Evolutionary conservation across 2,113 vertebrate genomes (phyloP).

Genomic region (Hassar affinis): DNA sequence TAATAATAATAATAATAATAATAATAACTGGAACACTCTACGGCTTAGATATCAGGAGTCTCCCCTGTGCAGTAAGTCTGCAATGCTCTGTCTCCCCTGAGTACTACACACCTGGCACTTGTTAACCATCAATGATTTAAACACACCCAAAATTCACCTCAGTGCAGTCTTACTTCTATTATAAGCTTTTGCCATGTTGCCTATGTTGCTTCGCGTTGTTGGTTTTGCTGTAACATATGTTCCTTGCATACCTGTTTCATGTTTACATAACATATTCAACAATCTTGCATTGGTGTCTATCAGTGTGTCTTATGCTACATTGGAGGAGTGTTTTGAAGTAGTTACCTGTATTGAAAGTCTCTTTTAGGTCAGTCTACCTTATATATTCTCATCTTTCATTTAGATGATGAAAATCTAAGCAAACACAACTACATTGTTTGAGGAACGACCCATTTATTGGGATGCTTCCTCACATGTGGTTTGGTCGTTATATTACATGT

Average conservation of each 20-base stretch:
- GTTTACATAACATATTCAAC: neutral
- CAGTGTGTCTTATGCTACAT: neutral
- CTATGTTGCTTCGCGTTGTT: neutral
- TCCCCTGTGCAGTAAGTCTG: neutral
- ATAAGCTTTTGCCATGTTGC: neutral
- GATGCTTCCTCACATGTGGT: conserved; percentile 69
- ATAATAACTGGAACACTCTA: conserved; percentile 27
- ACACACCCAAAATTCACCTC: neutral
- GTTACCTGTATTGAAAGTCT: neutral
- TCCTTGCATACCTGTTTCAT: neutral
- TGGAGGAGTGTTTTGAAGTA: conserved; percentile 15
- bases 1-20: neutral
- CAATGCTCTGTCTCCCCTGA: neutral
- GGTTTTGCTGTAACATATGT: neutral
- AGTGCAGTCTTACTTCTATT: neutral
- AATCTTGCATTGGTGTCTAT: neutral
- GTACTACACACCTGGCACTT: conserved; percentile 13
- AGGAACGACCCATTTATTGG: conserved; percentile 67
- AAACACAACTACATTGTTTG: conserved; percentile 62
- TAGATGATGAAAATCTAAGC: conserved; percentile 62
- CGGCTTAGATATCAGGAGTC: conserved; percentile 7
- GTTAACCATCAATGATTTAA: neutral
- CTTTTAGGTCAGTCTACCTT: conserved; percentile 41
- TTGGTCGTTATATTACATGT: conserved; percentile 68
- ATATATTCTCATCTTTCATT: conserved; percentile 41